These are phyloP conservation scores for Drosophila aff. DNA, from an alignment of 1,140 invertebrate species.

Conservation along the genomic window DNA sequence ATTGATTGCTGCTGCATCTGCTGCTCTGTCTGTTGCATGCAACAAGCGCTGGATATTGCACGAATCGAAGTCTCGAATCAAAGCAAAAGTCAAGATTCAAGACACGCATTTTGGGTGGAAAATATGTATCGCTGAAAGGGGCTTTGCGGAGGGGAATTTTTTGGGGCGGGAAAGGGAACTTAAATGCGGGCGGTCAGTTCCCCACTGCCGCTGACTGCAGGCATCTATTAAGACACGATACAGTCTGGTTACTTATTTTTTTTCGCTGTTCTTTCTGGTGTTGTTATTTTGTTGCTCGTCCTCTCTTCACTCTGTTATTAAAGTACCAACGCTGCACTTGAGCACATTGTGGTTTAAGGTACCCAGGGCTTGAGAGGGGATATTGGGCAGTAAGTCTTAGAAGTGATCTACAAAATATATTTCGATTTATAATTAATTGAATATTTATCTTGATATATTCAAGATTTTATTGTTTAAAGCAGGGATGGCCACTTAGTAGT, in stretches of 20 bases:
- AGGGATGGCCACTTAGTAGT: neutral
- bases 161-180: neutral
- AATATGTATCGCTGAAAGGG: slow-evolving; percentile 28
- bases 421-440: neutral
- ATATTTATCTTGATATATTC: neutral
- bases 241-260: slow-evolving; percentile 56
- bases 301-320: slow-evolving; percentile 63
- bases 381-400: neutral
- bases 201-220: slow-evolving; percentile 19
- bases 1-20: slow-evolving; percentile 54
- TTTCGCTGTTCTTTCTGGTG: slow-evolving; percentile 23
- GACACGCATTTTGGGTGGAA: slow-evolving; percentile 75
- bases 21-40: slow-evolving; percentile 16
- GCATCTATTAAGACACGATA: slow-evolving; percentile 67
- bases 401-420: too few relatives aligned
- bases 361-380: neutral
- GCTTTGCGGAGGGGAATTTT: neutral
- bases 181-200: slow-evolving; percentile 67
- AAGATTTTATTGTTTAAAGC: neutral
- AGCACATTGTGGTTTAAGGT: slow-evolving; percentile 49
- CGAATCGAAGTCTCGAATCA: slow-evolving; percentile 36
- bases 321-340: slow-evolving; percentile 69
- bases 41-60: slow-evolving; percentile 43
- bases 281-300: slow-evolving; percentile 31
- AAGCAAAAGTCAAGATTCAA: slow-evolving; percentile 41